Evolutionary conservation across 2,888 invertebrate species (phyloP), one percentile per base, ranked within the genome.

Genomic region (Chirona hameri): DNA sequence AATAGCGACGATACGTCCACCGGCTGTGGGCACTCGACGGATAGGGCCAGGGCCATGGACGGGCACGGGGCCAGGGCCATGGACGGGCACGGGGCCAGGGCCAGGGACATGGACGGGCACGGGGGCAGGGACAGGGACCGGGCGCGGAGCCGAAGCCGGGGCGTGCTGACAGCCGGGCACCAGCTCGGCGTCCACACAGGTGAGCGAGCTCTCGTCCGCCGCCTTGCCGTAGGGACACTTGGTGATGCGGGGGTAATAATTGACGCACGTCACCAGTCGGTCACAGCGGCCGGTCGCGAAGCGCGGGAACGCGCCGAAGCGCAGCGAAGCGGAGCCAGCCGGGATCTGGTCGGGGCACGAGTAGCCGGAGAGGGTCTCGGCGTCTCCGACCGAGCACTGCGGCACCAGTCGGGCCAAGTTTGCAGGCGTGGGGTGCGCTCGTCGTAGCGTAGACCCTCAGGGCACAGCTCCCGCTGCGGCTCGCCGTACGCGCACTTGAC

Each of bases 381-480:
- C 80, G 9, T 80, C 80, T 0, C 52, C 80, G 46, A 29, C 27
- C 10, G 80, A 80, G 80, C 80, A 80, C 80, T 84, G 82, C 84
- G 94, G 90, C 76, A 97, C 90, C 83, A 95, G 90, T 97, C 97
- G 14, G 97, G 96, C 97, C 97, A 97, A 88, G 96, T 96, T 96
- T 96, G 91, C 97, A 97, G 81, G 93, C 92, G 87, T 97, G 96
- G 96, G 83, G 91, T 95, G 86, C 93, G 92, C 82, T 94, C 93
- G 86, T 97, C 96, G 88, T 96, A 97, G 27, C 93, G 96, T 83
- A 97, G 90, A 2, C 97, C 97, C 0, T 95, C 92, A 82, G 94
- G 95, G 88, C 96, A 97, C 21, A 94, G 92, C 85, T 93, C 91
- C 84, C 94, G 93, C 85, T 93, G 91, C 0, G 95, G 94, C 83